Base-by-base conservation (phyloP, 2,113 vertebrate species). In the Heterocephalus glaber region DNA sequence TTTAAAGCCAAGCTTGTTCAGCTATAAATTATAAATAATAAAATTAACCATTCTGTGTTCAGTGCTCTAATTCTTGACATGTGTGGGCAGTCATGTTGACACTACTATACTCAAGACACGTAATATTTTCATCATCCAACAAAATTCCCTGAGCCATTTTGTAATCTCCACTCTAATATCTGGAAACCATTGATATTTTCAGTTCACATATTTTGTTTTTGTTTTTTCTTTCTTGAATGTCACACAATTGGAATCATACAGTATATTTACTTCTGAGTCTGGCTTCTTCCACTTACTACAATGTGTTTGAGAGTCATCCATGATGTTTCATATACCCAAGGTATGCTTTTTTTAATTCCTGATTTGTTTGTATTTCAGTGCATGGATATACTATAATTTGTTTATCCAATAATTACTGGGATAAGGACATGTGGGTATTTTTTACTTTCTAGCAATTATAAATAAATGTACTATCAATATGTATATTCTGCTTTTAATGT, bases 381-480 rank as follows among this genome's bases (percentile, higher is more conserved):
- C 63, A 81, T 93, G 52, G 80, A 19, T 65, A 61, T 49, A 74
- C 68, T 63, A 74, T 63, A 54, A 80, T 92, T 94, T 61, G 30
- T 72, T 87, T 28, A 94, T 56, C 58, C 17, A 88, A 35, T 49
- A 33, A n/a, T 30, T 19, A 44, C 10, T 58, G 77, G 83, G 52
- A 68, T 47, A n/a, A n/a, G n/a, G 24, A 74, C 52, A 65, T 72
- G 56, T 89, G 33, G 52, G 33, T 93, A 20, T 76, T 82, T 82
- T 93, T 54, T 68, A 60, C 35, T 58, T 92, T 35, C 58, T 70
- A 68, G 47, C 33, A 24, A 94, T 61, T 74, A 80, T 63, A 70
- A 94, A 58, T 80, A 94, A 82, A 86, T 90, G 26, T 33, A 83
- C 54, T 65, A 33, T 82, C 52, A 83, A 79, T 49, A 61, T 92